Percentiles rank a stretch among this genome's conserved stretches.
Conservation (phyloP, 2,113 vertebrate species). For the Trichechus manatus region DNA sequence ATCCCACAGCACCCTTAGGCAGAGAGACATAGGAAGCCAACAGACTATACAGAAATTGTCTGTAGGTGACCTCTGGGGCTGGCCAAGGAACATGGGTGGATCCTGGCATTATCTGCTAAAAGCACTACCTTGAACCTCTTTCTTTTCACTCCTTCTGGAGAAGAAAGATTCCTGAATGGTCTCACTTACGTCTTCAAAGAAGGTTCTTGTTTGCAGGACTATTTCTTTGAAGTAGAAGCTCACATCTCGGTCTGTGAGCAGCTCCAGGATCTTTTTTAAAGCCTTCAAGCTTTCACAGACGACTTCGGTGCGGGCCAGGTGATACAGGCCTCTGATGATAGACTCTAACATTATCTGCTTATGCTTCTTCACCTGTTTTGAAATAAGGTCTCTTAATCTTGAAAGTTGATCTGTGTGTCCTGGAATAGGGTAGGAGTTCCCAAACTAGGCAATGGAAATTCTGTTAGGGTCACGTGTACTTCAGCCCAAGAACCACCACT, state of each 20-base stretch:
- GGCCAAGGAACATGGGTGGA: background rate
- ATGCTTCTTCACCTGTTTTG: slow-evolving; percentile 78
- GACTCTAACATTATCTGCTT: slow-evolving; percentile 82
- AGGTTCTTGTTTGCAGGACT: slow-evolving; percentile 81
- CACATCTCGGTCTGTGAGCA: slow-evolving; percentile 76
- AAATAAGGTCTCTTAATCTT: background rate
- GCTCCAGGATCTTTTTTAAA: slow-evolving; percentile 71
- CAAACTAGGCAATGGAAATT: background rate
- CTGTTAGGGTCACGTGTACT: background rate
- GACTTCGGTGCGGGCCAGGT: slow-evolving; percentile 78
- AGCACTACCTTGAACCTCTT: background rate
- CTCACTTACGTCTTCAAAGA: slow-evolving; percentile 83
- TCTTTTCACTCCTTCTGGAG: background rate
- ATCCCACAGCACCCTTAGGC: background rate
- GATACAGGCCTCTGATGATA: slow-evolving; percentile 80
- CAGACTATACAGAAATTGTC: background rate
- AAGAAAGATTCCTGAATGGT: background rate
- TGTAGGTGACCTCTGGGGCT: background rate
- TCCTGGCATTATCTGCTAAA: background rate
- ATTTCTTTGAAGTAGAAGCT: slow-evolving; percentile 84
- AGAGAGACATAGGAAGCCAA: background rate
- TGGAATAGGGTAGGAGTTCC: background rate
- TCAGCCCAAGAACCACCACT: background rate
- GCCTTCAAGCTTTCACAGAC: slow-evolving; percentile 83
- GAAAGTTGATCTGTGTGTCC: background rate